These are phyloP conservation scores for Sebastes taczanowskii DNA, from an alignment of 2,797 vertebrate species.

Conservation along the genomic window DNA sequence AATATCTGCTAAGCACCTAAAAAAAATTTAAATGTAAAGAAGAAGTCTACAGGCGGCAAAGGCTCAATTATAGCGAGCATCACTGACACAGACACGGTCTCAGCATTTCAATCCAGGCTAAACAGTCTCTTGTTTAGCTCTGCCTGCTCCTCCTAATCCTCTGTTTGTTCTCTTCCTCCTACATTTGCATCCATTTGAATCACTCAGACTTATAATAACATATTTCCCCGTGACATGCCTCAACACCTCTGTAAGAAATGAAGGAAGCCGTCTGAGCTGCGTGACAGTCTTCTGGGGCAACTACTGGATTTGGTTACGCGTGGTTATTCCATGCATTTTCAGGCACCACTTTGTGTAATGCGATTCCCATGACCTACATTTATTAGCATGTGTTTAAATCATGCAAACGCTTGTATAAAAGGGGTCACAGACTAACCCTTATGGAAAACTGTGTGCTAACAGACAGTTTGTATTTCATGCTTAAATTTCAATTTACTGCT, in stretches of 20 bases:
- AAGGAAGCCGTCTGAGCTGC: not conserved
- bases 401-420: not conserved
- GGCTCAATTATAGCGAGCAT: constrained; percentile 16
- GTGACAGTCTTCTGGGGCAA: not conserved
- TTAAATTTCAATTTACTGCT: constrained; percentile 18
- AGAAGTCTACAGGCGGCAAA: not conserved
- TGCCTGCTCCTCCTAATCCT: constrained; percentile 42
- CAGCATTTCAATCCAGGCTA: constrained; percentile 26
- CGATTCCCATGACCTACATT: constrained; percentile 4
- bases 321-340: not conserved
- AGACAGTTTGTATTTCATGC: constrained; percentile 17
- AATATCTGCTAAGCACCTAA: not conserved
- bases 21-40: constrained; percentile 11
- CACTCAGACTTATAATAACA: constrained; percentile 2
- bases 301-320: not conserved
- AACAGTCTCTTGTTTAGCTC: constrained; percentile 34
- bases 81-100: constrained; percentile 13
- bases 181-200: constrained; percentile 32
- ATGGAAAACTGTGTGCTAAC: not conserved
- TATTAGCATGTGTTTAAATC: not conserved
- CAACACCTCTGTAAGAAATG: not conserved
- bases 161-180: constrained; percentile 16
- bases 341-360: not conserved
- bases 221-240: not conserved
- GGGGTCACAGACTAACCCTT: not conserved